A percentile compares a stretch with the other conserved stretches of the same genome.
Evolutionary conservation across 2,888 invertebrate species (phyloP).

Genomic region (Diogma glabrata): DNA sequence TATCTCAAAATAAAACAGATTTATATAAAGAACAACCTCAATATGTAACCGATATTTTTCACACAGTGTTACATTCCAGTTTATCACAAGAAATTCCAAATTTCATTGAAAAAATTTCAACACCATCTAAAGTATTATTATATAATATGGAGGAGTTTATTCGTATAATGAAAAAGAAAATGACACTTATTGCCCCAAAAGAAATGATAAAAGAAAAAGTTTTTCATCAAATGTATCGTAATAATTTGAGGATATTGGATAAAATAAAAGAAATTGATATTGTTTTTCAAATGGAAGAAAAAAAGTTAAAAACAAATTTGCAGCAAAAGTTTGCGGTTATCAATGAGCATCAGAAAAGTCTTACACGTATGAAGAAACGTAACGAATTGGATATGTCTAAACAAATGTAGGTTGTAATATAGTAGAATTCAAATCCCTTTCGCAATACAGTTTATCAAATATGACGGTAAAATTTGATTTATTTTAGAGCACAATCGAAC

Average conservation of each 20-base stretch:
- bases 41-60: background rate
- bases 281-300: constrained; percentile 30
- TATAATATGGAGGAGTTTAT: background rate
- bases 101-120: constrained; percentile 8
- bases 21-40: too few relatives aligned
- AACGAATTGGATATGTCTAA: constrained; percentile 21
- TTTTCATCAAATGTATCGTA: constrained; percentile 36
- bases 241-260: constrained; percentile 34
- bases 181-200: constrained; percentile 39
- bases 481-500: constrained; percentile 23
- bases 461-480: background rate
- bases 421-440: background rate
- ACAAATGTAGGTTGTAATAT: too few relatives aligned
- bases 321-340: constrained; percentile 30
- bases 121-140: constrained; percentile 2
- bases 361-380: constrained; percentile 24
- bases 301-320: constrained; percentile 29
- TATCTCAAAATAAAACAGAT: background rate
- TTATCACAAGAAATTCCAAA: constrained; percentile 9
- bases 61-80: background rate
- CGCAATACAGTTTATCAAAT: background rate
- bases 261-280: constrained; percentile 32
- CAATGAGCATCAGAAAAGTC: constrained; percentile 26
- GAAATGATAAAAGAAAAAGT: constrained; percentile 37
- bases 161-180: constrained; percentile 17